These are phyloP conservation scores for Anoura caudifer DNA, from an alignment of 2,113 vertebrate genomes.

Conservation along the genomic window DNA sequence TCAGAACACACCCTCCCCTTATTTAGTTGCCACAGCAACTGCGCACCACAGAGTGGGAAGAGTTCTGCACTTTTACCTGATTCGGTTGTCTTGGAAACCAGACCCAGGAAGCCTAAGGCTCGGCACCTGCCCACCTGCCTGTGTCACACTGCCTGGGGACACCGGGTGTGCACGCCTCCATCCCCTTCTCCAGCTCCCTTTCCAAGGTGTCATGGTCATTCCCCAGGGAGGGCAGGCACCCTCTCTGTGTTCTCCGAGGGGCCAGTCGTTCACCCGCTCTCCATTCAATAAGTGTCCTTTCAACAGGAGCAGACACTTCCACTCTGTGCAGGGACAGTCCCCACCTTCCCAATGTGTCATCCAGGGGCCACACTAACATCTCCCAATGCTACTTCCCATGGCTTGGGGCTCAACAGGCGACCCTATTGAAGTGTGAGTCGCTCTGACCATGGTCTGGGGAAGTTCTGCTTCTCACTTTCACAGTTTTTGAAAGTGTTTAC, in stretches of 20 bases:
- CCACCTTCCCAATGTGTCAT: background rate
- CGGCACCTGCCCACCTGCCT: background rate
- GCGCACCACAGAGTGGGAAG: background rate
- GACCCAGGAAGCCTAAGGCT: background rate
- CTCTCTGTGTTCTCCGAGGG: background rate
- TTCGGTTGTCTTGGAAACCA: slow-evolving; percentile 28
- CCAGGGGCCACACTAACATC: rapidly evolving
- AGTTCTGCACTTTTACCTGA: background rate
- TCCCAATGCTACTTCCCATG: background rate
- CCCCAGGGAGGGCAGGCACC: rapidly evolving
- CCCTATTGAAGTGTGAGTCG: background rate
- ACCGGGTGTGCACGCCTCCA: rapidly evolving
- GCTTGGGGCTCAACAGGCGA: rapidly evolving
- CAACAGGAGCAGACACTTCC: background rate
- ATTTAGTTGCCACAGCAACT: background rate
- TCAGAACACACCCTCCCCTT: background rate
- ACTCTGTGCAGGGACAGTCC: background rate
- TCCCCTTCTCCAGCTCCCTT: background rate
- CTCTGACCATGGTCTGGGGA: background rate
- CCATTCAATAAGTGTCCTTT: background rate
- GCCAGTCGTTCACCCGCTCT: background rate
- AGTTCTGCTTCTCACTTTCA: background rate
- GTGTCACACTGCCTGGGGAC: background rate
- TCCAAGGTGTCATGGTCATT: rapidly evolving
- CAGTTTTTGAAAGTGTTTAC: background rate